These are phyloP conservation scores for Phaenicophaeus curvirostris DNA, from an alignment of 2,797 vertebrate genomes.

Conservation along the genomic window DNA sequence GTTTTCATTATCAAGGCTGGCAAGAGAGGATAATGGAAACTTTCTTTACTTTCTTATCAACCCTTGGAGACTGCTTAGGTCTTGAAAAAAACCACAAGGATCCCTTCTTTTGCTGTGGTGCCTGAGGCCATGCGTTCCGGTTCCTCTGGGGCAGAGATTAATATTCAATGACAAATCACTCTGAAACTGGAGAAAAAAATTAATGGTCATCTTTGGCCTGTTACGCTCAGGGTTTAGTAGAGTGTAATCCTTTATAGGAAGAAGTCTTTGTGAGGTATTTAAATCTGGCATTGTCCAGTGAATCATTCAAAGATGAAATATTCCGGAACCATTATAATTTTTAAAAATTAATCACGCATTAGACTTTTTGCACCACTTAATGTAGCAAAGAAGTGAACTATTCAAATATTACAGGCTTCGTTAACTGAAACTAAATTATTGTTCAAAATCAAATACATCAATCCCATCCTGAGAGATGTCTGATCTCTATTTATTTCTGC, in stretches of 20 bases:
- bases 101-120: not conserved
- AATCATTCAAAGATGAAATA: conserved; percentile 42
- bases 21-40: not conserved
- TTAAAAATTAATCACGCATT: not conserved
- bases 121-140: not conserved
- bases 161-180: conserved; percentile 7
- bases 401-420: conserved; percentile 34
- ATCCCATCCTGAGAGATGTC: not conserved
- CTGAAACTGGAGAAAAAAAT: not conserved
- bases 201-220: not conserved
- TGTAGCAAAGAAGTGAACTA: not conserved
- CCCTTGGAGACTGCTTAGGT: not conserved
- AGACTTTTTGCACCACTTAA: conserved; percentile 23
- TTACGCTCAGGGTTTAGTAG: not conserved
- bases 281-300: not conserved
- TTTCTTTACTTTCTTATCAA: not conserved
- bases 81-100: not conserved
- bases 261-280: conserved; percentile 9
- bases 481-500: conserved; percentile 28
- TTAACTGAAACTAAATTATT: conserved; percentile 24
- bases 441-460: not conserved
- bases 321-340: conserved; percentile 4
- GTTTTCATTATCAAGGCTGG: not conserved
- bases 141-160: not conserved
- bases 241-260: not conserved